Conservation (phyloP, 2,113 vertebrate genomes). For the Lagopus leucura region DNA sequence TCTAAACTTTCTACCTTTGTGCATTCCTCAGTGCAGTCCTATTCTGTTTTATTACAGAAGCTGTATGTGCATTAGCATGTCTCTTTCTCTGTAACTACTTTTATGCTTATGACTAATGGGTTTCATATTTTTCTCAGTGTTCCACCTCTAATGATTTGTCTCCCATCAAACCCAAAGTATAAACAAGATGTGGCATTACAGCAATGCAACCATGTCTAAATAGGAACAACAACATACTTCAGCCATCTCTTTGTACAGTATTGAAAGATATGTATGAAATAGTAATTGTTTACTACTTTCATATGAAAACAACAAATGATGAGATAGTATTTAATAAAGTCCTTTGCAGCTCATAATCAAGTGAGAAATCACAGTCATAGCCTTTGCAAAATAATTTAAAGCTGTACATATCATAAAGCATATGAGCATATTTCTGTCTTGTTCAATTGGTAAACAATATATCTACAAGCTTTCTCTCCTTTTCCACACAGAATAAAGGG, state of each 20-base stretch:
- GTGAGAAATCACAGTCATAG: background rate
- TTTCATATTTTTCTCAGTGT: conserved; percentile 57
- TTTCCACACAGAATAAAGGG: background rate
- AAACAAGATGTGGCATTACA: conserved; percentile 59
- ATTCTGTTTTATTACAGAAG: conserved; percentile 49
- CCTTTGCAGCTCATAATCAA: conserved; percentile 12
- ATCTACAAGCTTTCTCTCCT: background rate
- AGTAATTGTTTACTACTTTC: conserved; percentile 4
- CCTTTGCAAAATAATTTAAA: conserved; percentile 8
- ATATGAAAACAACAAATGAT: background rate
- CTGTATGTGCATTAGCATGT: background rate
- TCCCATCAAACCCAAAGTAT: conserved; percentile 41
- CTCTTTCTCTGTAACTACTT: conserved; percentile 53
- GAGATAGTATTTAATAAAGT: conserved; percentile 35
- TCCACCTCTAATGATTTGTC: conserved; percentile 45
- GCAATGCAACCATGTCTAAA: conserved; percentile 57
- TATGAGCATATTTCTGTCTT: background rate
- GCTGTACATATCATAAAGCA: background rate
- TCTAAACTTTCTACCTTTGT: conserved; percentile 54
- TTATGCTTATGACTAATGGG: conserved; percentile 47
- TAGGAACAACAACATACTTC: conserved; percentile 9
- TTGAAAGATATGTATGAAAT: background rate
- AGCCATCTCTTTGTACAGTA: background rate
- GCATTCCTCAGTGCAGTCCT: conserved; percentile 28
- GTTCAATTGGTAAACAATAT: background rate